Evolutionary conservation across 2,888 invertebrate species (phyloP).

Genomic region (Macrosoma leucophasiata): DNA sequence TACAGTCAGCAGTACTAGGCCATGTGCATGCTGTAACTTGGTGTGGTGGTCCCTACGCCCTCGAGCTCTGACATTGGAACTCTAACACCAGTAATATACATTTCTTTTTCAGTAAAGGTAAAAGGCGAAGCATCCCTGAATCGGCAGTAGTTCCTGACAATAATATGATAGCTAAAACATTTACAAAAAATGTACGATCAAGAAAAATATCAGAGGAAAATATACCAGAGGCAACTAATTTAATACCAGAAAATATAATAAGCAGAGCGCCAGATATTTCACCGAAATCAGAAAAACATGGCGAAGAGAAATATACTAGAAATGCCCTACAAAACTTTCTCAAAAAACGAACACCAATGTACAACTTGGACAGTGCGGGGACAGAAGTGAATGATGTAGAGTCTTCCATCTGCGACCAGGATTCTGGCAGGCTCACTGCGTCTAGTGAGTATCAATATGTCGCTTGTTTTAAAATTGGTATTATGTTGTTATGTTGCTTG

Average conservation of each 20-base stretch:
- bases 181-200: constrained; percentile 9
- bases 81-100: too few species aligned
- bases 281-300: constrained; percentile 4
- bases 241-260: too few species aligned
- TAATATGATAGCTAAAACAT: constrained; percentile 31
- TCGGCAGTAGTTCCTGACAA: constrained; percentile 15
- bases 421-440: constrained; percentile 42
- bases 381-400: constrained; percentile 20
- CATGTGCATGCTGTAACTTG: too few species aligned
- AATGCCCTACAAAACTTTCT: constrained; percentile 38
- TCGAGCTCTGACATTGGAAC: too few species aligned
- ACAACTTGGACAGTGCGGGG: constrained; percentile 28
- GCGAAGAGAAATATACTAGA: constrained; percentile 12
- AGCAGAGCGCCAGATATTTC: too few species aligned
- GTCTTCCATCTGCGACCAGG: constrained; percentile 32
- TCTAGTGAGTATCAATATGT: constrained; percentile 53
- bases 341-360: constrained; percentile 36
- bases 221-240: neutral
- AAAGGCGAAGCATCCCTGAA: constrained; percentile 50
- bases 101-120: constrained; percentile 45
- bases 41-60: too few species aligned
- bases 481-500: too few species aligned
- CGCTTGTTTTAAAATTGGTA: constrained; percentile 4
- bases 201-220: constrained; percentile 1
- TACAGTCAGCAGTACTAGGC: too few species aligned